Percentiles rank a stretch among this genome's conserved stretches.
Evolutionary conservation across 2,888 invertebrate species (phyloP).

Genomic region (Drosophila borealis): DNA sequence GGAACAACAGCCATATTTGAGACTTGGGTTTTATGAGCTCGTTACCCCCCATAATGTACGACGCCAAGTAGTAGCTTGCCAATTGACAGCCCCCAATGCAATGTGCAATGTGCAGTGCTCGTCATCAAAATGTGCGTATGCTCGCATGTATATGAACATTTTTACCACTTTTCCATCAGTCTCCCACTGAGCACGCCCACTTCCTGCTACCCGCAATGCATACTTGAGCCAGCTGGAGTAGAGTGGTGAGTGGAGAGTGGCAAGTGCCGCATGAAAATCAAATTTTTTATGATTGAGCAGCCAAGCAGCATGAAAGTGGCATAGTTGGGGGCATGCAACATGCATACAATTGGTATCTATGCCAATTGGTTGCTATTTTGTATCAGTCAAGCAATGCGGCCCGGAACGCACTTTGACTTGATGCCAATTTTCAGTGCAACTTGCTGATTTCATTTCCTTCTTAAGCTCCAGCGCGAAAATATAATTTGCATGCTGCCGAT

Average conservation of each 20-base stretch:
- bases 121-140: conserved; percentile 30
- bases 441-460: conserved; percentile 75
- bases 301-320: conserved; percentile 68
- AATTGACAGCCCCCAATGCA: conserved; percentile 48
- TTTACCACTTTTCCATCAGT: conserved; percentile 18
- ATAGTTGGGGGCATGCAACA: conserved; percentile 13
- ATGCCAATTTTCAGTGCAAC: conserved; percentile 68
- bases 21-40: conserved; percentile 35
- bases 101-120: conserved; percentile 17
- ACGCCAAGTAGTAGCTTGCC: conserved; percentile 41
- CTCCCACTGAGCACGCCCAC: background rate
- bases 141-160: conserved; percentile 19
- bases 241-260: conserved; percentile 43
- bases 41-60: conserved; percentile 25
- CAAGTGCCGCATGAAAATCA: conserved; percentile 73
- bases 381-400: conserved; percentile 71
- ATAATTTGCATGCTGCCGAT: conserved; percentile 68
- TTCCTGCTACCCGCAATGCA: conserved; percentile 8
- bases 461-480: conserved; percentile 67
- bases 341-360: conserved; percentile 15
- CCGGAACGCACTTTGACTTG: conserved; percentile 69
- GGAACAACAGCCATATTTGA: conserved; percentile 13
- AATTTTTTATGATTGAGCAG: conserved; percentile 80
- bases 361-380: conserved; percentile 70
- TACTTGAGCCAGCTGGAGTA: conserved; percentile 27